These are phyloP conservation scores for Cygnus atratus DNA, from an alignment of 2,113 vertebrate genomes.

Conservation along the genomic window DNA sequence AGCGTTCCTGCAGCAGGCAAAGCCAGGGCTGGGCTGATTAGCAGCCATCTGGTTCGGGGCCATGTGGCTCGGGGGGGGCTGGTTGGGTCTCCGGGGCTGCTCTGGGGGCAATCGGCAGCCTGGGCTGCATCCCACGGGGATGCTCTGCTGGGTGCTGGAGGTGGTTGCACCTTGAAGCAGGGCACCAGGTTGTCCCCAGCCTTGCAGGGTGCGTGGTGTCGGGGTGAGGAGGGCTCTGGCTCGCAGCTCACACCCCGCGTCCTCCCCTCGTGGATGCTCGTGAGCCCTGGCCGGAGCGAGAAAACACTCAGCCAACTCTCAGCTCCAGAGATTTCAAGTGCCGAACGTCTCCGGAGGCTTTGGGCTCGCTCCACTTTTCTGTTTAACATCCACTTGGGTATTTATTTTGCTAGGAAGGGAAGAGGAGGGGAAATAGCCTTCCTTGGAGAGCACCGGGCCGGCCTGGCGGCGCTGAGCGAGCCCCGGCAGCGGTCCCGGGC, in stretches of 20 bases:
- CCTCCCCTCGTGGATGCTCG: not conserved
- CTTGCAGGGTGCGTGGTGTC: not conserved
- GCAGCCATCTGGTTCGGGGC: not conserved
- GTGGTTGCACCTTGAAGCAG: not conserved
- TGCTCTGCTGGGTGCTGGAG: not conserved
- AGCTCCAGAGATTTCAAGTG: not conserved
- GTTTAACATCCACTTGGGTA: not conserved
- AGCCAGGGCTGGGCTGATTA: not conserved
- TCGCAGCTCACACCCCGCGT: not conserved
- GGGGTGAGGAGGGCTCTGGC: not conserved
- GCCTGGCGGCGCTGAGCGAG: not conserved
- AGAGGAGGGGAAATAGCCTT: constrained; percentile 8
- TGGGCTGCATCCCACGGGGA: not conserved
- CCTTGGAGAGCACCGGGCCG: not conserved
- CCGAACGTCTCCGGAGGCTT: not conserved
- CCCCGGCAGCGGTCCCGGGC: not conserved
- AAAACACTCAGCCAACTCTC: not conserved
- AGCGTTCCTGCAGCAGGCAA: not conserved
- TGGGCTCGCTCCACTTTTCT: not conserved
- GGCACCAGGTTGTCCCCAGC: accelerated
- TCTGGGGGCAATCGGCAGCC: accelerated
- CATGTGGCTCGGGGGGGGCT: not conserved
- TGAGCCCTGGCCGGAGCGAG: not conserved
- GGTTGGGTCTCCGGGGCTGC: not conserved
- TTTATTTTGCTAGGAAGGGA: constrained; percentile 25